Evolutionary conservation across 2,888 invertebrate species (phyloP), one percentile per base, ranked within the genome.

Genomic region (Thecocarcelia acutangulata): DNA sequence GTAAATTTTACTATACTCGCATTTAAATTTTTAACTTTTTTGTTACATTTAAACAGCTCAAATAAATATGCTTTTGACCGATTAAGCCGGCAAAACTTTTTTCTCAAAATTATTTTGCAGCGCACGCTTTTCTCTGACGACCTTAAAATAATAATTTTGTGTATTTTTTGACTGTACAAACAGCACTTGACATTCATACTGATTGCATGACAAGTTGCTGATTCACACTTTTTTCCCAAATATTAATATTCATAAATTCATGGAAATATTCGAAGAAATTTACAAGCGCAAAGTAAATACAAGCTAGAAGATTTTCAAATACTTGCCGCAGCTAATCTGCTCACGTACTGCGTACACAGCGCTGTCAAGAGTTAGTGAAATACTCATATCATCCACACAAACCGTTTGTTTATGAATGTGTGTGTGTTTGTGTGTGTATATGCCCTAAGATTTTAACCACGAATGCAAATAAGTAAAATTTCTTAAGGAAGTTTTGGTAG

Each of bases 201-300:
- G 52, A 54, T 21, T 42, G 17, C 24, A 24, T 52, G 17, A 42
- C 13, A 66, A n/a, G 66, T 17, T 68, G 68, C 44, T 44, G 28
- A 42, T 13, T 56, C 28, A 17, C 17, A 17, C n/a, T 3, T 9
- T 17, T 19, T 13, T 33, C 5, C 2, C 15, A 37, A 13, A 52
- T 12, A 52, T 52, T 66, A 66, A 66, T 40, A 66, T 66, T 66
- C 52, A 66, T 52, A 54, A 68, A 54, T 28, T 68, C 24, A 24
- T 54, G 15, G 8, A 54, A 42, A 24, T 42, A 40, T 52, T 42
- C 1, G 15, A 54, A 15, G 13, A 42, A 56, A 9, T 42, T 17
- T 8, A 28, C 54, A 12, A 42, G 37, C 9, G 2, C 4, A 24
- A 28, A 54, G 54, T 42, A 66, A 52, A 52, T 42, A 17, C 28